Evolutionary conservation across 2,113 vertebrate species (phyloP), one percentile per base, ranked within the genome.

Genomic region (Paramisgurnus dabryanus): DNA sequence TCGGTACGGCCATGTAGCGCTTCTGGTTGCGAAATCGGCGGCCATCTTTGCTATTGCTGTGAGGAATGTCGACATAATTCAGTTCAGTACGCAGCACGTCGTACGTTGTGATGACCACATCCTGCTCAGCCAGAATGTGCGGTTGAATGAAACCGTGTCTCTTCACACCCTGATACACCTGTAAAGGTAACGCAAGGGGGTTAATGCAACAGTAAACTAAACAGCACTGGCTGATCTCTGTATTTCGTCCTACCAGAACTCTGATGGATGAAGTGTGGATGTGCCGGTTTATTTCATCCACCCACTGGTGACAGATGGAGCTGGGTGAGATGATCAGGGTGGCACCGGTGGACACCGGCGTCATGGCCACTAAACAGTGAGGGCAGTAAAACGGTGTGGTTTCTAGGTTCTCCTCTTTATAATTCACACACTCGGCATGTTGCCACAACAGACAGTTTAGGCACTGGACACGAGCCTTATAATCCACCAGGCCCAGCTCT

Each of bases 281-380:
- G 74, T 99, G 98, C 2, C 95, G 94, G 79, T 96, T 97, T 89
- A 99, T 98, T 90, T 99, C 98, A 84, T 99, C 97, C 61, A 98
- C 97, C 98, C 98, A 99, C 85, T 99, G 98, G 86, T 98, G 96
- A 88, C 98, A 99, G 89, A 99, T 99, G 81, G 97, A 99, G 90
- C 96, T 98, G 0, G 97, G 97, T 0, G 97, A 99, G 90, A 99
- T 97, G 63, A 99, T 99, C 73, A 99, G 94, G 57, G 97, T 99
- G 0, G 97, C 98, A 43, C 96, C 91, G 0, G 97, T 97, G 63
- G 96, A 93, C 72, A 99, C 95, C 0, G 97, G 96, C 7, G 94
- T 96, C 97, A 98, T 98, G 60, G 96, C 96, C 10, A 99, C 97
- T 8, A 99, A 94, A 84, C 98, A 99, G 85, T 99, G 98, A 13